Evolutionary conservation across 1,140 invertebrate species (phyloP).

Genomic region (Hypsibius dujardini): DNA sequence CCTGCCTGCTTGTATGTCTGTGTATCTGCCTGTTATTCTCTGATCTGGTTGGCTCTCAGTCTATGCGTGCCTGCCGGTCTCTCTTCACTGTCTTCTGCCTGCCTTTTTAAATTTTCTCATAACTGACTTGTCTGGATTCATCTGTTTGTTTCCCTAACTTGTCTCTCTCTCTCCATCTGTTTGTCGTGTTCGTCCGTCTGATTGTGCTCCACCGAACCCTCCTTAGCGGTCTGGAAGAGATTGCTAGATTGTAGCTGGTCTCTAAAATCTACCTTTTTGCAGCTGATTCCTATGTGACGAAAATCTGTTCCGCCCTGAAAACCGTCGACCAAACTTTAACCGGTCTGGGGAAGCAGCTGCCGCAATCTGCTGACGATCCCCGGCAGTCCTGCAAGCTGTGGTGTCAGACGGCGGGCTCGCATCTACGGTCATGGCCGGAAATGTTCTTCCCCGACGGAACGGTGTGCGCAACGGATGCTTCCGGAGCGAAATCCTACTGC

Average conservation of each 20-base stretch:
- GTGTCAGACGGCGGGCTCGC: background rate
- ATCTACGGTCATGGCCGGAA: slow-evolving; percentile 11
- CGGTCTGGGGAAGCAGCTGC: background rate
- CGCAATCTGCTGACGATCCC: background rate
- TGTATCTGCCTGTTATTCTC: too few relatives aligned
- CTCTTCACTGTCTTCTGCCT: too few relatives aligned
- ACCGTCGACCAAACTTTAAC: background rate
- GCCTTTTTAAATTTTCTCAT: too few relatives aligned
- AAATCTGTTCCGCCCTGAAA: slow-evolving; percentile 8
- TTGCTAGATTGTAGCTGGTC: background rate
- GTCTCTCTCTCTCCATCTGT: too few relatives aligned
- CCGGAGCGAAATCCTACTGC: background rate
- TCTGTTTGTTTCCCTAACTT: too few relatives aligned
- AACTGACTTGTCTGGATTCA: too few relatives aligned
- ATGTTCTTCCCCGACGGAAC: slow-evolving; percentile 16
- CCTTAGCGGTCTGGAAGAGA: background rate
- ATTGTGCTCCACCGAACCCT: too few relatives aligned
- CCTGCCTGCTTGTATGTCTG: too few relatives aligned
- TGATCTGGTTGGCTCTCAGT: too few relatives aligned
- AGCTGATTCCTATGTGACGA: slow-evolving; percentile 1
- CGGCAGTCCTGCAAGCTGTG: slow-evolving; percentile 12
- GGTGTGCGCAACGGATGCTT: background rate
- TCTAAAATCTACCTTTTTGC: background rate
- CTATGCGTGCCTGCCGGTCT: too few relatives aligned
- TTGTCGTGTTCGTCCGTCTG: too few relatives aligned